Percentiles rank a stretch among this genome's conserved stretches.
Conservation (phyloP, 2,888 invertebrate genomes). For the Congeria kusceri region DNA sequence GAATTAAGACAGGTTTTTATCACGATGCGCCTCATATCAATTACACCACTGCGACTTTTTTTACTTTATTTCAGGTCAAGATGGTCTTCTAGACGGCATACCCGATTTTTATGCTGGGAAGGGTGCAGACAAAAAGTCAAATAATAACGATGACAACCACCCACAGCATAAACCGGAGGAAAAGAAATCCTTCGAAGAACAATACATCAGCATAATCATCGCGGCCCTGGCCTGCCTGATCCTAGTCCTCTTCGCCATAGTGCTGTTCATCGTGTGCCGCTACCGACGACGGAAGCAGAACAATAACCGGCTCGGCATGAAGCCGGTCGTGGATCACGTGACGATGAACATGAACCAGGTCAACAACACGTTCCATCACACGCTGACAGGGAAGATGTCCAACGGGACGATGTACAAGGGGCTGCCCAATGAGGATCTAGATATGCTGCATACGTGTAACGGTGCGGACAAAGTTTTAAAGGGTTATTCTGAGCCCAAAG, state of each 20-base stretch:
- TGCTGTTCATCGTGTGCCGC: constrained; percentile 88
- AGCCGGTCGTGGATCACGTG: constrained; percentile 85
- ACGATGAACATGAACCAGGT: constrained; percentile 88
- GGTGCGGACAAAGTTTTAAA: constrained; percentile 72
- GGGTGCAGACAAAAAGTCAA: background rate
- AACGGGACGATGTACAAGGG: constrained; percentile 86
- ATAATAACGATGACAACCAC: constrained; percentile 8
- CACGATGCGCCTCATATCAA: too few species aligned
- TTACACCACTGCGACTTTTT: too few species aligned
- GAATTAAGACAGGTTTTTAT: too few species aligned
- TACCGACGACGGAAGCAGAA: constrained; percentile 79
- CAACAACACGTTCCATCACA: constrained; percentile 60
- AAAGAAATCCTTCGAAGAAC: constrained; percentile 73
- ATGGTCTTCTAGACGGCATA: too few species aligned
- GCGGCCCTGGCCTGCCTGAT: constrained; percentile 89
- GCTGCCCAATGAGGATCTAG: constrained; percentile 84
- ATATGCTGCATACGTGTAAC: constrained; percentile 72
- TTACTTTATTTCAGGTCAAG: too few species aligned
- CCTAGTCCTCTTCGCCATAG: constrained; percentile 89
- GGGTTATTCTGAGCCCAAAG: constrained; percentile 77
- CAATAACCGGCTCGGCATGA: constrained; percentile 78
- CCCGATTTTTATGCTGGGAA: too few species aligned
- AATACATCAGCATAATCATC: constrained; percentile 81
- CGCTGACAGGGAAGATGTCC: constrained; percentile 80
- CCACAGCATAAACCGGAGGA: constrained; percentile 51